These are phyloP conservation scores for Neomicropteryx cornuta DNA, from an alignment of 1,140 invertebrate species.

Conservation along the genomic window DNA sequence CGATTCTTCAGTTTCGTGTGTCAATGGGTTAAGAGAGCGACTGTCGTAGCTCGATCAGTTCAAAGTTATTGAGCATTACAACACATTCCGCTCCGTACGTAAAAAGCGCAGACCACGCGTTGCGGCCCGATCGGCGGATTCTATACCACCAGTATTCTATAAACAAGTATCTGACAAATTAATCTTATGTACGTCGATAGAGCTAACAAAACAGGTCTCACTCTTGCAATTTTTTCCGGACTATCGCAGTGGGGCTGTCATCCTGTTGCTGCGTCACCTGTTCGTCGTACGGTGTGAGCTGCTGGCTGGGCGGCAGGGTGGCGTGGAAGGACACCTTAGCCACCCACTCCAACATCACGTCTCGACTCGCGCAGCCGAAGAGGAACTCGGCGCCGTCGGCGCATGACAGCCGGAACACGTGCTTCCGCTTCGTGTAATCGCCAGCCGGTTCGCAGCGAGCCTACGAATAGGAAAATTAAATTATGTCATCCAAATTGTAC, in stretches of 20 bases:
- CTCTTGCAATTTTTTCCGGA: constrained; percentile 21
- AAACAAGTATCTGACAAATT: no score
- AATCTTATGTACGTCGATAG: not conserved
- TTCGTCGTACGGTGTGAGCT: constrained; percentile 73
- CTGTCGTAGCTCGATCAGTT: no score
- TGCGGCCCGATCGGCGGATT: no score
- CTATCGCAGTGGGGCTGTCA: constrained; percentile 22
- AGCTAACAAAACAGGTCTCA: constrained; percentile 9
- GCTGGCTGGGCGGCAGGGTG: constrained; percentile 76
- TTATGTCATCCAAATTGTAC: not conserved
- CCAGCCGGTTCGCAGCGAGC: constrained; percentile 68
- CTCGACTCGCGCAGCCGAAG: constrained; percentile 63
- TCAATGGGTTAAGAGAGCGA: no score
- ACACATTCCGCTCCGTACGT: no score
- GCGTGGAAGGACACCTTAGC: constrained; percentile 91
- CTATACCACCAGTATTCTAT: no score
- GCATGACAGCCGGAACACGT: constrained; percentile 81
- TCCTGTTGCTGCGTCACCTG: constrained; percentile 5
- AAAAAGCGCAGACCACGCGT: no score
- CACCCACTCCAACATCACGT: constrained; percentile 86
- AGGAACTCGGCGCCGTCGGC: constrained; percentile 90
- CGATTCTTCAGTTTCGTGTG: no score
- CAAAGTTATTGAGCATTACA: no score
- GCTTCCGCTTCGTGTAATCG: constrained; percentile 92
- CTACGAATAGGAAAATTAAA: constrained; percentile 14